Evolutionary conservation across 2,113 vertebrate genomes (phyloP).

Genomic region (Nerophis lumbriciformis): DNA sequence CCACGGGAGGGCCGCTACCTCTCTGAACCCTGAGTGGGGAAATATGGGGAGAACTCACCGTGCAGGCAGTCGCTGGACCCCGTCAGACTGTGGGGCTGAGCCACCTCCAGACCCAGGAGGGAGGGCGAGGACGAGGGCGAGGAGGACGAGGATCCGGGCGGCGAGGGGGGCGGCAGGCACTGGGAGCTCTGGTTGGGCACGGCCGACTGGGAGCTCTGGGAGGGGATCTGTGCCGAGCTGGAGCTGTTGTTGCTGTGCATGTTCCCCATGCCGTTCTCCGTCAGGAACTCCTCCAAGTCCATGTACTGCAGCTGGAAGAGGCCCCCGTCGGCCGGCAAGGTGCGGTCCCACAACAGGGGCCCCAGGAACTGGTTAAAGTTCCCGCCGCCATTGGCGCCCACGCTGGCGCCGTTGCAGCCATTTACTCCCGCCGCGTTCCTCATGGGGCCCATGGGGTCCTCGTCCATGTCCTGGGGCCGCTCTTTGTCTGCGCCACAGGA

Average conservation of each 20-base stretch:
- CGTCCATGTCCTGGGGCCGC: slow-evolving; percentile 63
- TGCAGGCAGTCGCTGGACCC: slow-evolving; percentile 66
- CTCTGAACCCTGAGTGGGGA: too few species aligned
- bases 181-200: slow-evolving; percentile 77
- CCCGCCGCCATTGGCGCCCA: slow-evolving; percentile 43
- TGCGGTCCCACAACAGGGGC: slow-evolving; percentile 74
- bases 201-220: slow-evolving; percentile 73
- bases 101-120: slow-evolving; percentile 71
- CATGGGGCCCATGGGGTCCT: slow-evolving; percentile 62
- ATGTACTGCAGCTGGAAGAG: slow-evolving; percentile 81
- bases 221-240: slow-evolving; percentile 73
- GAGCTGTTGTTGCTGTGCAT: slow-evolving; percentile 69
- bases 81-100: slow-evolving; percentile 58
- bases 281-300: slow-evolving; percentile 79
- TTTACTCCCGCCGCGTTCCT: slow-evolving; percentile 53
- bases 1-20: too few species aligned
- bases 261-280: slow-evolving; percentile 76
- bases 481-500: slow-evolving; percentile 63
- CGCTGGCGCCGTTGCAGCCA: slow-evolving; percentile 32
- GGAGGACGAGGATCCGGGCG: slow-evolving; percentile 64
- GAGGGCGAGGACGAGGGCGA: slow-evolving; percentile 67
- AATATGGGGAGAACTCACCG: slow-evolving; percentile 57
- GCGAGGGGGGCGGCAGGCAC: slow-evolving; percentile 71
- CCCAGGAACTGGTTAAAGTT: slow-evolving; percentile 71
- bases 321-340: slow-evolving; percentile 69